Base-by-base conservation (phyloP, 2,113 vertebrate species). In the Petromus typicus region DNA sequence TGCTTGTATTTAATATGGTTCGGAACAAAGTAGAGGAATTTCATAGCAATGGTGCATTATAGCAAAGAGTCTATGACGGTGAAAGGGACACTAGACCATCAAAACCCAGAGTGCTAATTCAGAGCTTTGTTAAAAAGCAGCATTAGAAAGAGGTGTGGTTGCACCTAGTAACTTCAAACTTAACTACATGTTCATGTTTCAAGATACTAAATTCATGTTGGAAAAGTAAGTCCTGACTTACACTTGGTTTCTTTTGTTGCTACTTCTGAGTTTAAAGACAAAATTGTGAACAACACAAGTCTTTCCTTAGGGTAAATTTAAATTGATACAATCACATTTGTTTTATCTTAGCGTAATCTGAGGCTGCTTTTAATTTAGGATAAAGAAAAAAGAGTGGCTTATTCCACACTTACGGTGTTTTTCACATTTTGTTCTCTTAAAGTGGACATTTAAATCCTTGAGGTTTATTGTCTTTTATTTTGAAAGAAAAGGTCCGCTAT, bases 401-500 rank as follows among this genome's bases (percentile, higher is more conserved):
- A 7, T 89, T 83, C 57, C 45, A 80, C 45, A 66, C 37, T 51
- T 95, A 94, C 61, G 82, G 76, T 57, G 7, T 8, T 27, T 92
- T 90, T 78, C 40, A 61, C 71, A 93, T 95, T 94, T 67, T 83
- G 54, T 93, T 96, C 30, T 80, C 56, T 43, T 27, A n/a, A 96
- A 78, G 5, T 63, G 11, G 8, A 85, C 88, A 96, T 90, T 66
- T 93, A 93, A 90, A 88, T 73, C 82, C 76, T 96, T 18, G 56
- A 92, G 92, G 18, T 88, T 86, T 96, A 90, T 75, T 92, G 51
- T 92, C 54, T 43, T 93, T 91, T 96, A 75, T 93, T 95, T 95
- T 93, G 67, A 69, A 96, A 51, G 48, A 96, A 93, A 5, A 10
- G 51, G 69, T 84, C 32, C 37, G 94, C 97, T 96, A 94, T 92